phyloP scores from a whole-genome alignment of 2,797 vertebrate species.

The Toxotes lorentzi region DNA sequence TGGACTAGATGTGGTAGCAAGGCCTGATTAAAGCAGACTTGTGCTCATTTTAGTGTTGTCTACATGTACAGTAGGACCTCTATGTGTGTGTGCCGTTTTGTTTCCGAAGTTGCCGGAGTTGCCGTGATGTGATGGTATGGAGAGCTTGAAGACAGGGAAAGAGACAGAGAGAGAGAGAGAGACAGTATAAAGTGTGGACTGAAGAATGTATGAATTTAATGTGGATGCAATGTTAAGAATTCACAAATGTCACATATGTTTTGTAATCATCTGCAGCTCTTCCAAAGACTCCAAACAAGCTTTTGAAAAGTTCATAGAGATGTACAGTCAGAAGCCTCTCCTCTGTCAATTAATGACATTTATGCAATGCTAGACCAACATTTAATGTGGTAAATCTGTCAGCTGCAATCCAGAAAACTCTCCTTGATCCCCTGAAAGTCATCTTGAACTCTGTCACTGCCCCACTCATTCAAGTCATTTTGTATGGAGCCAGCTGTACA shows the following conservation, averaged over 20 bases:
- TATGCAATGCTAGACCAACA: slow-evolving; percentile 3
- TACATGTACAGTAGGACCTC: slow-evolving; percentile 41
- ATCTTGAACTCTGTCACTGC: slow-evolving; percentile 17
- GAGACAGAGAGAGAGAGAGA: slow-evolving; percentile 21
- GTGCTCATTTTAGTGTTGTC: slow-evolving; percentile 64
- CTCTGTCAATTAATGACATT: slow-evolving; percentile 22
- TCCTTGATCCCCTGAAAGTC: slow-evolving; percentile 19
- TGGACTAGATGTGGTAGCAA: slow-evolving; percentile 67
- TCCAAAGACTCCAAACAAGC: slow-evolving; percentile 4
- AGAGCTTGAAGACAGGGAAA: slow-evolving; percentile 18
- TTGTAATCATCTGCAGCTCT: slow-evolving; percentile 31
- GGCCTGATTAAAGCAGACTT: slow-evolving; percentile 71
- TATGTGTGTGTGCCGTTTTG: slow-evolving; percentile 45
- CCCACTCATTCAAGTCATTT: slow-evolving; percentile 27
- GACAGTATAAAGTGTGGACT: slow-evolving; percentile 12
- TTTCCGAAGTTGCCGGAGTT: slow-evolving; percentile 24
- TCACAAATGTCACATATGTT: slow-evolving; percentile 45
- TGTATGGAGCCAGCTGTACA: slow-evolving; percentile 4
- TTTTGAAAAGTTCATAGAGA: slow-evolving; percentile 33
- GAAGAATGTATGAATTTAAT: slow-evolving; percentile 28
- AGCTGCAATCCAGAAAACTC: slow-evolving; percentile 22
- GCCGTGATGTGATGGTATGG: slow-evolving; percentile 22
- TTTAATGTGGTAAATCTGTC: slow-evolving; percentile 35
- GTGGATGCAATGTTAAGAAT: slow-evolving; percentile 36
- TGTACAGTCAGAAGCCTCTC: slow-evolving; percentile 32